Percentiles rank a stretch among this genome's conserved stretches.
These are phyloP conservation scores for Scaptomyza hsui DNA, from an alignment of 1,140 invertebrate genomes.

Conservation along the genomic window DNA sequence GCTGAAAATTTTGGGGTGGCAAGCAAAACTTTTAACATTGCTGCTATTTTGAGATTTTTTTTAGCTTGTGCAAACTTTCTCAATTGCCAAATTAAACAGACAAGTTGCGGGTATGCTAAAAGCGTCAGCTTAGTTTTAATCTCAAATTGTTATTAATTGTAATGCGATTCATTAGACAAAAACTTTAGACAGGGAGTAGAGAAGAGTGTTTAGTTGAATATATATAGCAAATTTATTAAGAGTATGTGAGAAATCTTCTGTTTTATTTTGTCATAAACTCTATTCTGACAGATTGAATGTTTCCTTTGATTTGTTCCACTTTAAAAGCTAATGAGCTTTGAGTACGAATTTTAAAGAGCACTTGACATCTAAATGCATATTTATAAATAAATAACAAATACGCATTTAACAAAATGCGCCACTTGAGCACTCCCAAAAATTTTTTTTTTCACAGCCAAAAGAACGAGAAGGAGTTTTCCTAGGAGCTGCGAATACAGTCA, in stretches of 20 bases:
- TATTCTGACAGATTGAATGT: not conserved
- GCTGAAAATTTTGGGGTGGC: constrained; percentile 26
- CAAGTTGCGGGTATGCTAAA: constrained; percentile 24
- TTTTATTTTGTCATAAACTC: not conserved
- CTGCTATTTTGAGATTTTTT: constrained; percentile 62
- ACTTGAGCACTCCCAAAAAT: constrained; percentile 36
- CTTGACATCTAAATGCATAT: constrained; percentile 34
- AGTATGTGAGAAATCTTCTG: too few relatives aligned
- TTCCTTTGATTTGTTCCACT: not conserved
- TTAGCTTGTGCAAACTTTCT: constrained; percentile 55
- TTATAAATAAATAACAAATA: constrained; percentile 54
- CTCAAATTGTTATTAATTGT: constrained; percentile 5
- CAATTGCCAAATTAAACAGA: constrained; percentile 59
- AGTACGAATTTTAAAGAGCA: constrained; percentile 30
- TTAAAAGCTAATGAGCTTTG: constrained; percentile 35
- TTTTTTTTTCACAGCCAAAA: too few relatives aligned
- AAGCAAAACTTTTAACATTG: constrained; percentile 61
- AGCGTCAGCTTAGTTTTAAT: not conserved
- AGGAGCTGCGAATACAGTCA: constrained; percentile 22
- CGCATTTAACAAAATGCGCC: constrained; percentile 62
- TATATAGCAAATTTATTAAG: too few relatives aligned
- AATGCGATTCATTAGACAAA: not conserved
- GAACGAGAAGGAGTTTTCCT: not conserved
- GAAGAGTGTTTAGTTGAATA: too few relatives aligned
- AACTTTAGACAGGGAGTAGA: not conserved